Evolutionary conservation across 2,113 vertebrate species (phyloP).

Genomic region (Austrofundulus limnaeus): DNA sequence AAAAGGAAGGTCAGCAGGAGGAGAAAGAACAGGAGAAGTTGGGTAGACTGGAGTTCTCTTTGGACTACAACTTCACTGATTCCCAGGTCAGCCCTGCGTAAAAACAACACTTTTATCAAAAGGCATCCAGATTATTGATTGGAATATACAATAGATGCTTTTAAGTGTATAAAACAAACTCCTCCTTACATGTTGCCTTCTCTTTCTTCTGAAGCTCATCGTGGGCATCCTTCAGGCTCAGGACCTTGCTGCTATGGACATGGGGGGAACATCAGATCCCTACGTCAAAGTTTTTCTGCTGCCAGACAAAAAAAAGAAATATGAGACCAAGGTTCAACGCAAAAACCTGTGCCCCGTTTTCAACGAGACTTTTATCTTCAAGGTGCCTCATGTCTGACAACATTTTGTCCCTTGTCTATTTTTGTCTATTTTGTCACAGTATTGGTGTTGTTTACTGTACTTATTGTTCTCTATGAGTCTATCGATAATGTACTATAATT

Average conservation of each 20-base stretch:
- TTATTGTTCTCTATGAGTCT: not conserved
- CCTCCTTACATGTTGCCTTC: not conserved
- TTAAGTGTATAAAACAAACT: not conserved
- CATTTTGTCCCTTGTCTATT: not conserved
- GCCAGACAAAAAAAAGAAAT: conserved; percentile 89
- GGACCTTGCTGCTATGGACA: conserved; percentile 88
- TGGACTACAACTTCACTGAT: conserved; percentile 90
- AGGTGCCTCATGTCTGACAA: conserved; percentile 68
- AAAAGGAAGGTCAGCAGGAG: conserved; percentile 78
- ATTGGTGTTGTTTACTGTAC: not conserved
- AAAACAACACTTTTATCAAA: conserved; percentile 10
- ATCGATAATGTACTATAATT: too few relatives aligned
- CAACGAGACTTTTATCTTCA: conserved; percentile 89
- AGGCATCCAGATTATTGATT: not conserved
- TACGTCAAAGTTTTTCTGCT: conserved; percentile 88
- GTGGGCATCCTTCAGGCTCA: conserved; percentile 88
- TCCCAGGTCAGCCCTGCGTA: conserved; percentile 73
- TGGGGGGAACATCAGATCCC: conserved; percentile 89
- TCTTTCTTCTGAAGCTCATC: conserved; percentile 77
- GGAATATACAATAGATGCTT: too few relatives aligned
- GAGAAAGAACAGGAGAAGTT: conserved; percentile 82
- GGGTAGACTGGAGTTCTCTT: conserved; percentile 86
- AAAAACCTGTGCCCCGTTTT: conserved; percentile 90
- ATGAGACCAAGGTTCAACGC: conserved; percentile 90
- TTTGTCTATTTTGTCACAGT: conserved; percentile 24